Evolutionary conservation across 2,888 invertebrate genomes (phyloP).

Genomic region (Troides helena): DNA sequence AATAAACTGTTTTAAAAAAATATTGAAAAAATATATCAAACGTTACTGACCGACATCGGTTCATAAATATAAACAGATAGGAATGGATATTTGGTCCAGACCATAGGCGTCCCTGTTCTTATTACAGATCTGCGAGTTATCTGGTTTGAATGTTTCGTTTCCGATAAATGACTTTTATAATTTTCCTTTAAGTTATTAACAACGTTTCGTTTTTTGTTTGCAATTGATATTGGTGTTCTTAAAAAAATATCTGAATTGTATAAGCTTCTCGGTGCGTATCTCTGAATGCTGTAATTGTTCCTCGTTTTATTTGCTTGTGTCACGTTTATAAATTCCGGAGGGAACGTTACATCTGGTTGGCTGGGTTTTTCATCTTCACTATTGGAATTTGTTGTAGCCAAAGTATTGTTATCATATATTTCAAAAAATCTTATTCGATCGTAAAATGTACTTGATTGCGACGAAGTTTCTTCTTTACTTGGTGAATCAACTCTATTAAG

Average conservation of each 20-base stretch:
- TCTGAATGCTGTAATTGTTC: background rate
- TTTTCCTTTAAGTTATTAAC: slow-evolving; percentile 26
- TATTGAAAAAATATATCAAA: background rate
- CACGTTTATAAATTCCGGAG: background rate
- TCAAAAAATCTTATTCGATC: slow-evolving; percentile 71
- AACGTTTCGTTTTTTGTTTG: slow-evolving; percentile 33
- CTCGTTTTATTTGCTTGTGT: background rate
- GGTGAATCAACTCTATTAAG: slow-evolving; percentile 7
- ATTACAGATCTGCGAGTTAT: background rate
- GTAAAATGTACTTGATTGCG: slow-evolving; percentile 35
- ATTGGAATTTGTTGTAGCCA: slow-evolving; percentile 6
- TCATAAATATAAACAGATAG: slow-evolving; percentile 64
- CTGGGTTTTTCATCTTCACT: background rate
- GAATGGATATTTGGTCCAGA: slow-evolving; percentile 62
- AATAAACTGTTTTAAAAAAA: background rate
- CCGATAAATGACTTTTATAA: slow-evolving; percentile 10
- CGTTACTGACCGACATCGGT: slow-evolving; percentile 54
- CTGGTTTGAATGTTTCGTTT: slow-evolving; percentile 1
- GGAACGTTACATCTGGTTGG: background rate
- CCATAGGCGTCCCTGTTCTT: slow-evolving; percentile 28
- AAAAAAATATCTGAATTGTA: slow-evolving; percentile 23
- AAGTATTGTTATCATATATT: slow-evolving; percentile 59
- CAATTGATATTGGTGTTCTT: slow-evolving; percentile 32
- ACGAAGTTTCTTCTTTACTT: slow-evolving; percentile 2
- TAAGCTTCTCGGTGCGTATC: background rate